Evolutionary conservation across 2,797 vertebrate genomes (phyloP), one percentile per base, ranked within the genome.

Genomic region (Onychomys leucogaster): DNA sequence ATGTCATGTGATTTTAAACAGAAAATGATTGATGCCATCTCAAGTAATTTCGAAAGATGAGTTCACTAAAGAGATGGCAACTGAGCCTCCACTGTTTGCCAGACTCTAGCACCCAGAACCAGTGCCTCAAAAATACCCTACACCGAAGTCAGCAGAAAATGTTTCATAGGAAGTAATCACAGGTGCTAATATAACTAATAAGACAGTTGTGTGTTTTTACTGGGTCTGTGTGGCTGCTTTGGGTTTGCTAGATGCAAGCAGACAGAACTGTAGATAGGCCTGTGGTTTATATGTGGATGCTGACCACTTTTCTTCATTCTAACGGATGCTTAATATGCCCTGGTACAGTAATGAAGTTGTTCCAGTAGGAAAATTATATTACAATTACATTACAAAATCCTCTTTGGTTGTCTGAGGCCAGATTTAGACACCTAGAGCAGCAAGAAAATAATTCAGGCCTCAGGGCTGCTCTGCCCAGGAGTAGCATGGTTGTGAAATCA

Each of bases 311-410:
- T 86, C 92, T 94, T 94, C 57, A 91, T 21, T 88, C 12, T 75
- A 81, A 77, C 10, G 71, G 43, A 89, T 94, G 85, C 84, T 78
- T 94, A 89, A 84, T 96, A 90, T 93, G 96, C 85, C 94, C 6
- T 23, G 83, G 41, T 91, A 37, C 34, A 49, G 41, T 34, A 97
- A 94, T 89, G 71, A 97, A 97, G 80, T 95, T 94, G n/a, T 92
- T 96, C 88, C 81, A 94, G 81, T 87, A 96, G 94, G 95, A 90
- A 95, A 96, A 93, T 80, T 84, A 34, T 69, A 89, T 89, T 96
- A 75, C 37, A 96, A 93, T 80, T 84, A 34, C 69, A 89, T 89
- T 96, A 75, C 37, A 86, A 90, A 96, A 94, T 49, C 73, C 78
- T 94, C 89, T 71, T 89, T 89, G 75, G 37, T 97, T 97, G 90